phyloP scores from a whole-genome alignment of 1,140 invertebrate species.

The Melanaphis sacchari region DNA sequence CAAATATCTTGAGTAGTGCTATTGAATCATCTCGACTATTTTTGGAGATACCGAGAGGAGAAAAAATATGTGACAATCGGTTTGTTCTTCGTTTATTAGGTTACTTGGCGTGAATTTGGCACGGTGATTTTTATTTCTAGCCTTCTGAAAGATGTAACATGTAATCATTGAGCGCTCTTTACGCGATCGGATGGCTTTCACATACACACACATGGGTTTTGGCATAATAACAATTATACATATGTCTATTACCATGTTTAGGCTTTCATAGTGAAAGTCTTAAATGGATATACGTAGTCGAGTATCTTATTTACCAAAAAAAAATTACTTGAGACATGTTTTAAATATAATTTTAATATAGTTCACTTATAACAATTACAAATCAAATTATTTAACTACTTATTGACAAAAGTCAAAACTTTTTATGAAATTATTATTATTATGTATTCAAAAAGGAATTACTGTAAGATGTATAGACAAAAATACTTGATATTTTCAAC shows the following conservation, averaged over 20 bases:
- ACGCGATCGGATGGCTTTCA: conserved; percentile 52
- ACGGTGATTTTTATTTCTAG: conserved; percentile 49
- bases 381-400: neutral
- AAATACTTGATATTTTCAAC: no score
- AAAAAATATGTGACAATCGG: conserved; percentile 47
- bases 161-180: conserved; percentile 48
- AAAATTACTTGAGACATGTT: neutral
- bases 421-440: neutral
- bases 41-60: conserved; percentile 41
- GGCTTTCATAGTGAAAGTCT: conserved; percentile 39
- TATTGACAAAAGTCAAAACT: neutral
- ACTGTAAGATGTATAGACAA: no score
- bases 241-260: conserved; percentile 52
- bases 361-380: neutral
- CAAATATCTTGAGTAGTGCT: conserved; percentile 10
- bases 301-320: neutral
- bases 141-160: conserved; percentile 41
- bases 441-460: no score
- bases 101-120: conserved; percentile 53
- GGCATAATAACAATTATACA: conserved; percentile 53
- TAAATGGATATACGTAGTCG: neutral
- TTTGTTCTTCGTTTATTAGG: conserved; percentile 52
- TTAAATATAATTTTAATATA: neutral
- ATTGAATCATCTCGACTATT: conserved; percentile 54
- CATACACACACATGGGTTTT: conserved; percentile 38